Evolutionary conservation across 37 sponge, comb jelly and placozoan species (phyloP).

Genomic region (Haliclona indistincta): DNA sequence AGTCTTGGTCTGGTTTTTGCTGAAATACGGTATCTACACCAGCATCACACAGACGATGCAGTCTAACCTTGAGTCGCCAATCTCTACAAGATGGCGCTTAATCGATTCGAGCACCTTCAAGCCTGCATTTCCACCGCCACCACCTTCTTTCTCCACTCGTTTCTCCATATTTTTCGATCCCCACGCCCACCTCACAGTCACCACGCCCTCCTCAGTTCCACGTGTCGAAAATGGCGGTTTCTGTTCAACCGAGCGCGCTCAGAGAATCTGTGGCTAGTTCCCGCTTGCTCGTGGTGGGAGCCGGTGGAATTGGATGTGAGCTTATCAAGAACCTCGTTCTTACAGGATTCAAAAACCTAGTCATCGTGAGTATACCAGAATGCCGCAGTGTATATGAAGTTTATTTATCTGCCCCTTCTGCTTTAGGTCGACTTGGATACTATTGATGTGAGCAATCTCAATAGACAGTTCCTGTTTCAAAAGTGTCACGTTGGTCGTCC

Average conservation of each 20-base stretch:
- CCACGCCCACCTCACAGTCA: background rate
- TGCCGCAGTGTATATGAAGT: background rate
- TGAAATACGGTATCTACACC: background rate
- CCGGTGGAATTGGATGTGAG: slow-evolving; percentile 99
- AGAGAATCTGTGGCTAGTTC: slow-evolving; percentile 12
- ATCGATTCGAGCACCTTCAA: background rate
- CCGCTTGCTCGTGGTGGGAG: slow-evolving; percentile 93
- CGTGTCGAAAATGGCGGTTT: slow-evolving; percentile 1
- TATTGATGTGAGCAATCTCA: slow-evolving; percentile 98
- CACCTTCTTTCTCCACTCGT: background rate
- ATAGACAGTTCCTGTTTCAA: slow-evolving; percentile 98
- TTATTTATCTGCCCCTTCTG: background rate
- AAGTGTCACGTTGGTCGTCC: slow-evolving; percentile 94
- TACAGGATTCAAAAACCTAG: slow-evolving; percentile 84
- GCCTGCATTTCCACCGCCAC: background rate
- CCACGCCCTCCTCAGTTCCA: background rate
- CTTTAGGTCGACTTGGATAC: slow-evolving; percentile 95
- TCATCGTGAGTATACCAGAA: slow-evolving; percentile 57
- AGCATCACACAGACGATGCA: background rate
- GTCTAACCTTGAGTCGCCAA: slow-evolving; percentile 12
- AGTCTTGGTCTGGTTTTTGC: slow-evolving; percentile 9
- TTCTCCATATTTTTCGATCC: background rate
- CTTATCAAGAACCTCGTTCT: slow-evolving; percentile 96
- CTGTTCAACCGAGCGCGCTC: background rate
- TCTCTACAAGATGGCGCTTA: background rate